Evolutionary conservation across 2,888 invertebrate species (phyloP).

Genomic region (Brenthis hecate): DNA sequence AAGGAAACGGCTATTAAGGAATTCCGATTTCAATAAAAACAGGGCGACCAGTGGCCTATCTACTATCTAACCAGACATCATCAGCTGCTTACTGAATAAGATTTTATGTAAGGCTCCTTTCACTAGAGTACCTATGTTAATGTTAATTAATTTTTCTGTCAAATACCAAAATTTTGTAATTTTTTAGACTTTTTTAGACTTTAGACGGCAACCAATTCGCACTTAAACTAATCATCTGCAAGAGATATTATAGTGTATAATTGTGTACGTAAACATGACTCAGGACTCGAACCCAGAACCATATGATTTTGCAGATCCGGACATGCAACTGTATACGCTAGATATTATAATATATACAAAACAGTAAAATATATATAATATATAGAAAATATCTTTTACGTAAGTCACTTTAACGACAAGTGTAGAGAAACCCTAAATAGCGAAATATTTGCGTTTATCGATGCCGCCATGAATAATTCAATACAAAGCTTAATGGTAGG

Average conservation of each 20-base stretch:
- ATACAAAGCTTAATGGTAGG: slow-evolving; percentile 12
- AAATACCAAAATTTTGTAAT: no score
- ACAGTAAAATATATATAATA: no score
- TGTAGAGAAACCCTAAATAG: slow-evolving; percentile 13
- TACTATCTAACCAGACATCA: slow-evolving; percentile 17
- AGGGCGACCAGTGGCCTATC: slow-evolving; percentile 12
- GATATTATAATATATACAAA: no score
- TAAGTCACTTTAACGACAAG: neutral
- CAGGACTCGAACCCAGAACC: no score
- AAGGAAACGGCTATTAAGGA: slow-evolving; percentile 4
- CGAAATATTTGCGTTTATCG: slow-evolving; percentile 24
- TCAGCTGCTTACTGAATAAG: slow-evolving; percentile 15
- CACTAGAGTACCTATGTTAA: neutral
- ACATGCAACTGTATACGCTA: no score
- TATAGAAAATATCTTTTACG: neutral
- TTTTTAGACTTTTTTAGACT: no score
- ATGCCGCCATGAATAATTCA: slow-evolving; percentile 26
- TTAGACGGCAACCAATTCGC: no score
- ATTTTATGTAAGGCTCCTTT: slow-evolving; percentile 7
- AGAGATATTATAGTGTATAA: no score
- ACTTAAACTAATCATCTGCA: no score
- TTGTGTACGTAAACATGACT: no score
- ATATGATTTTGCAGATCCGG: no score
- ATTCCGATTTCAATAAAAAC: slow-evolving; percentile 22
- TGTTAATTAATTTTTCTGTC: no score